A percentile compares a stretch with the other conserved stretches of the same genome.
These are phyloP conservation scores for Scaptomyza pallida DNA, from an alignment of 1,140 invertebrate genomes.

Conservation along the genomic window DNA sequence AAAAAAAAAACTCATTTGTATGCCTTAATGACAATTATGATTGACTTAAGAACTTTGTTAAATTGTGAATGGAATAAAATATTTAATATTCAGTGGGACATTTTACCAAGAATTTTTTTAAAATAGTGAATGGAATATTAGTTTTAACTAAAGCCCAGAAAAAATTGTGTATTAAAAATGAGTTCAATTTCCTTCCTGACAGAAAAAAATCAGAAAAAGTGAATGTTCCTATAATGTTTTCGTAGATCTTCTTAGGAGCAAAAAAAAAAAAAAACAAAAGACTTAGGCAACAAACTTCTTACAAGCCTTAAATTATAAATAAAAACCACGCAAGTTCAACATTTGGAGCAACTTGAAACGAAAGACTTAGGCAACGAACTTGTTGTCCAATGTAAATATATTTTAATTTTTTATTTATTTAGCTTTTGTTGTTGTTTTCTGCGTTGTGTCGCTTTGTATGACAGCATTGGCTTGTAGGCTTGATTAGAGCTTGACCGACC, in stretches of 20 bases:
- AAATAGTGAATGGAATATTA: too few relatives aligned
- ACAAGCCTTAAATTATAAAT: too few relatives aligned
- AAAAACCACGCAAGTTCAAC: not conserved
- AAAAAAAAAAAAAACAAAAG: slow-evolving; percentile 23
- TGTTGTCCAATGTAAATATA: slow-evolving; percentile 44
- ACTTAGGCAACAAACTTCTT: slow-evolving; percentile 44
- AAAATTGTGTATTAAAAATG: not conserved
- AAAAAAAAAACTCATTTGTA: not conserved
- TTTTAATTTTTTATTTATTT: slow-evolving; percentile 18
- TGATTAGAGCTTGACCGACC: slow-evolving; percentile 40
- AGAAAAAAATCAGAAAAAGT: too few relatives aligned
- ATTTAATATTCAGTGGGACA: too few relatives aligned
- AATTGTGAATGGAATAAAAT: not conserved
- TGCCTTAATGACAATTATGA: too few relatives aligned
- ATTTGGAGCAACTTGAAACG: slow-evolving; percentile 53
- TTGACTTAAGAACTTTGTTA: too few relatives aligned
- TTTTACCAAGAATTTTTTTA: too few relatives aligned
- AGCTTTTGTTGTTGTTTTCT: slow-evolving; percentile 1
- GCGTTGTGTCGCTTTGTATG: slow-evolving; percentile 22
- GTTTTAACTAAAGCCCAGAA: too few relatives aligned
- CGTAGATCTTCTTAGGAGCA: too few relatives aligned
- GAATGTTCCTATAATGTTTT: too few relatives aligned
- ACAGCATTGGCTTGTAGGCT: slow-evolving; percentile 35
- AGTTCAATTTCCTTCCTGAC: too few relatives aligned
- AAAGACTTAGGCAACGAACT: slow-evolving; percentile 72